Evolutionary conservation across 2,888 invertebrate species (phyloP).

Genomic region (Xylota sylvarum): DNA sequence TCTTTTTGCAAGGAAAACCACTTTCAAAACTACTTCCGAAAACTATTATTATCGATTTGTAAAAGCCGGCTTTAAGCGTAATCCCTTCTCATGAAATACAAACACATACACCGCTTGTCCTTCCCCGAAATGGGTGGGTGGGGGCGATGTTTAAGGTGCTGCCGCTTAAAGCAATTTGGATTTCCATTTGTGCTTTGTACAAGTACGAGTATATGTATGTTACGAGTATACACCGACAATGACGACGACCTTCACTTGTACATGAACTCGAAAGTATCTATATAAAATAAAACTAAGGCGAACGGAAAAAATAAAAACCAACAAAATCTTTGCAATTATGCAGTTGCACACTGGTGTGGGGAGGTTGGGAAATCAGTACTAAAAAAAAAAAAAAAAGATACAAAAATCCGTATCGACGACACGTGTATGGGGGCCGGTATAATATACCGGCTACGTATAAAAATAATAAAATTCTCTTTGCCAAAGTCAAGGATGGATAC

Average conservation of each 20-base stretch:
- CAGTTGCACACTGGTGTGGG: conserved; percentile 58
- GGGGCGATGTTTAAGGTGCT: conserved; percentile 27
- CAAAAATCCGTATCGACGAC: conserved; percentile 36
- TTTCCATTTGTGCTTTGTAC: conserved; percentile 22
- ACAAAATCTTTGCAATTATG: conserved; percentile 68
- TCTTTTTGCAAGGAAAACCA: conserved; percentile 11
- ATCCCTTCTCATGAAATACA: conserved; percentile 2
- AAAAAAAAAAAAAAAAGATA: background rate
- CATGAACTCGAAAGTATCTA: conserved; percentile 69
- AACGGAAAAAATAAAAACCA: conserved; percentile 25
- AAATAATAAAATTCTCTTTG: conserved; percentile 51
- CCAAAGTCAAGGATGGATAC: conserved; percentile 63
- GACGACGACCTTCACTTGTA: conserved; percentile 69
- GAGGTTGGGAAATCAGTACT: conserved; percentile 20
- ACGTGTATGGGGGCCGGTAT: conserved; percentile 47
- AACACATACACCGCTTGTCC: background rate
- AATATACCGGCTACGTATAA: conserved; percentile 8
- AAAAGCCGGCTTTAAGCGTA: conserved; percentile 16
- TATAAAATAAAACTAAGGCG: conserved; percentile 32
- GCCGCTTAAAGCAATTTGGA: conserved; percentile 28
- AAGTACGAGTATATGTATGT: conserved; percentile 23
- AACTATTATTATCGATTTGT: conserved; percentile 10
- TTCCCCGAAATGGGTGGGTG: background rate
- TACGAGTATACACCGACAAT: conserved; percentile 11
- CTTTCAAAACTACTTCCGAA: conserved; percentile 38